phyloP scores from a whole-genome alignment of 2,888 invertebrate species.

The Sarcophaga caerulescens region DNA sequence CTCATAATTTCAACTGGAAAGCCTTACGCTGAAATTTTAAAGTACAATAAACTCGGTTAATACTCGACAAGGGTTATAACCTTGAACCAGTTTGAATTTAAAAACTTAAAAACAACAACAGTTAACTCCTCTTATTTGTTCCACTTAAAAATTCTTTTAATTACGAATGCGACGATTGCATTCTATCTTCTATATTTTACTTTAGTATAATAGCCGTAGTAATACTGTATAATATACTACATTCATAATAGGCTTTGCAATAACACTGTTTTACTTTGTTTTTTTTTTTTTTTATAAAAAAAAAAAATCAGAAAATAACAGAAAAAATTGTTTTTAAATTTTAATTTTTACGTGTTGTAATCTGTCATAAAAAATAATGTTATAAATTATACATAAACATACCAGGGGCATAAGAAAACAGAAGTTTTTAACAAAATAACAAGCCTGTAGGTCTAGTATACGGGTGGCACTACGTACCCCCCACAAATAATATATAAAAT shows the following conservation, averaged over 20 bases:
- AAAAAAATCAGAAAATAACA: not conserved
- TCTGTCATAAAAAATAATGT: slow-evolving; percentile 77
- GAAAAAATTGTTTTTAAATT: not conserved
- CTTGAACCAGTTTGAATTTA: slow-evolving; percentile 73
- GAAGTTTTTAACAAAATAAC: not conserved
- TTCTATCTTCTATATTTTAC: not conserved
- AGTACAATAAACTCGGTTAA: slow-evolving; percentile 77
- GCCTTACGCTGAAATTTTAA: slow-evolving; percentile 39
- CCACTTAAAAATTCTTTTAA: not conserved
- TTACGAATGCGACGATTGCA: not conserved
- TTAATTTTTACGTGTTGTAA: slow-evolving; percentile 69
- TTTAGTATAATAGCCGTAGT: not conserved
- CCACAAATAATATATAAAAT: too few species aligned
- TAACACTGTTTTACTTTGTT: too few species aligned
- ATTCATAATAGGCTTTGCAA: slow-evolving; percentile 61
- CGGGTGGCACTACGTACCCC: too few species aligned
- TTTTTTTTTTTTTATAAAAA: too few species aligned
- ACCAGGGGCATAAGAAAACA: not conserved
- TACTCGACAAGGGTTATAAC: slow-evolving; percentile 76
- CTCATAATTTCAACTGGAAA: not conserved
- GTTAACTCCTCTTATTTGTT: not conserved
- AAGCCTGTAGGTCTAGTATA: not conserved
- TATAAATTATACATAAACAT: slow-evolving; percentile 78
- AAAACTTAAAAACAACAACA: not conserved
- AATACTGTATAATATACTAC: slow-evolving; percentile 66